Conservation (phyloP, 2,888 invertebrate species). For the Drosophila setosimentum region DNA sequence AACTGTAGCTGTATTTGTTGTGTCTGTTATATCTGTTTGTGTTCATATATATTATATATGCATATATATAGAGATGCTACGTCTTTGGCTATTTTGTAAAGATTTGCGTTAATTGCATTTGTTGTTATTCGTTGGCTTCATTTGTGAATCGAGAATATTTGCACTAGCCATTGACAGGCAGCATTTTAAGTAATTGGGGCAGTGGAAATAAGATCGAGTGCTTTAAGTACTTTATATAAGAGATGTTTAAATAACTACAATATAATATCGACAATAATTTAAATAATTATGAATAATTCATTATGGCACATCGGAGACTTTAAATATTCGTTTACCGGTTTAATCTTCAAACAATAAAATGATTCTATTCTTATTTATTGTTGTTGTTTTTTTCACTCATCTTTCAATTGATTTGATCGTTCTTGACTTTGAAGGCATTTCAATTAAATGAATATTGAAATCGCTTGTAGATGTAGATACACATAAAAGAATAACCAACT, state of each 20-base stretch:
- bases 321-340: conserved; percentile 5
- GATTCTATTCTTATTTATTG: not conserved
- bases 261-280: conserved; percentile 5
- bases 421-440: conserved; percentile 30
- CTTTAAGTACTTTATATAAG: conserved; percentile 56
- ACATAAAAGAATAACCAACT: conserved; percentile 24
- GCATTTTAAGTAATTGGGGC: conserved; percentile 62
- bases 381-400: not conserved
- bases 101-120: conserved; percentile 51
- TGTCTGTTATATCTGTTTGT: not conserved
- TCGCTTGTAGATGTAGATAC: not conserved
- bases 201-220: conserved; percentile 41
- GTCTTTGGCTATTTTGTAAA: conserved; percentile 17
- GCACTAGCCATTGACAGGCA: conserved; percentile 46
- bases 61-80: conserved; percentile 7
- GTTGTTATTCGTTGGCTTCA: conserved; percentile 26
- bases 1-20: not conserved
- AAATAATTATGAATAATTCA: conserved; percentile 1
- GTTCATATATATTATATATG: not conserved
- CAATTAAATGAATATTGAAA: conserved; percentile 36
- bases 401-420: conserved; percentile 33
- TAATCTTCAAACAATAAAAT: not conserved
- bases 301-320: not conserved
- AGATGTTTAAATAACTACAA: conserved; percentile 7
- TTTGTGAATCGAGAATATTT: conserved; percentile 50